These are phyloP conservation scores for Andrena flavipes DNA, from an alignment of 2,888 invertebrate genomes.

Conservation along the genomic window DNA sequence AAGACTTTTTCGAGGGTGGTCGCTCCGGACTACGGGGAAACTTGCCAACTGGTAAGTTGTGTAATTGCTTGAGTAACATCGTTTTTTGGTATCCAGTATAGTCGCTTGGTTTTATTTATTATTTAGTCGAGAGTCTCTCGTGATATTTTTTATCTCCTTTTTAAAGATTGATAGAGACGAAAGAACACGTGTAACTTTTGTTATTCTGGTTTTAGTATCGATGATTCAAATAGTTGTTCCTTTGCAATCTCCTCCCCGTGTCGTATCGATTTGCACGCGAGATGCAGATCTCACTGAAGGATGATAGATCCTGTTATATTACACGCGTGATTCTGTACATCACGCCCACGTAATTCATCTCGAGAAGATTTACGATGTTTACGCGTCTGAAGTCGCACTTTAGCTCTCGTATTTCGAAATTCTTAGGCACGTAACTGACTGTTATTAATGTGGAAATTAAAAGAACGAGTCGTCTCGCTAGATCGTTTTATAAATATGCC, in stretches of 20 bases:
- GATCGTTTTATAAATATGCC: background rate
- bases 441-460: conserved; percentile 52
- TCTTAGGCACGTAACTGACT: conserved; percentile 11
- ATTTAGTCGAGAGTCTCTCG: too few relatives aligned
- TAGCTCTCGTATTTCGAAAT: conserved; percentile 24
- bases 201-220: conserved; percentile 4
- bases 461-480: conserved; percentile 10
- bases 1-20: conserved; percentile 12
- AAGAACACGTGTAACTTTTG: too few relatives aligned
- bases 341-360: conserved; percentile 58
- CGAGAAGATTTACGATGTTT: conserved; percentile 42
- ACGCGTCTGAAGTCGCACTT: conserved; percentile 19
- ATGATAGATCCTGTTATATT: conserved; percentile 9
- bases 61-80: conserved; percentile 10
- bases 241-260: background rate
- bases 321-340: conserved; percentile 48
- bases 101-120: too few relatives aligned
- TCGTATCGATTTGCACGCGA: conserved; percentile 12
- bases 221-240: too few relatives aligned
- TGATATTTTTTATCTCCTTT: too few relatives aligned
- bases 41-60: background rate
- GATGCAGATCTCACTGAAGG: conserved; percentile 13
- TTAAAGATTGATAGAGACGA: too few relatives aligned
- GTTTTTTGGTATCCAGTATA: background rate
- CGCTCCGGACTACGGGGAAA: background rate